These are phyloP conservation scores for Octopus sinensis DNA, from an alignment of 1,140 invertebrate species.

Conservation along the genomic window DNA sequence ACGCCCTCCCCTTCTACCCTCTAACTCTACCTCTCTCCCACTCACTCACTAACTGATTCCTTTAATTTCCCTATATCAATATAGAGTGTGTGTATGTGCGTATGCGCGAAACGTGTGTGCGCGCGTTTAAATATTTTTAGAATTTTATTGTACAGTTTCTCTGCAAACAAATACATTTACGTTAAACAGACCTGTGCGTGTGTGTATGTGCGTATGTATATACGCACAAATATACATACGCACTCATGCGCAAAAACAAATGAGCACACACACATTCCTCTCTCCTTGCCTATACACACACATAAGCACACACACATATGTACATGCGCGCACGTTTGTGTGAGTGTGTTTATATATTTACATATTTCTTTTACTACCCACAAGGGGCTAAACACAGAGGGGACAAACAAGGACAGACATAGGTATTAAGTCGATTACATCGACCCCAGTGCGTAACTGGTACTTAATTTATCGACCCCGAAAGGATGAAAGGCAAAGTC, in stretches of 20 bases:
- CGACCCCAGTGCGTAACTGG: no score
- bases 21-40: constrained; percentile 6
- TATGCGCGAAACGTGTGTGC: neutral
- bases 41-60: neutral
- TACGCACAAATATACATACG: neutral
- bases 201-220: constrained; percentile 9
- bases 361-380: no score
- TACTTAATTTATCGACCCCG: no score
- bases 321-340: neutral
- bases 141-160: no score
- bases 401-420: neutral
- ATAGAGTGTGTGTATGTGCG: neutral
- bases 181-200: neutral
- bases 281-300: neutral
- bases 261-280: neutral
- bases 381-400: no score
- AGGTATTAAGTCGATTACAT: neutral
- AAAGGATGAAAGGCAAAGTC: no score
- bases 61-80: neutral
- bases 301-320: neutral
- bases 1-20: neutral
- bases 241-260: neutral
- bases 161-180: no score
- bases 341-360: constrained; percentile 16
- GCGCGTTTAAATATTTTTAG: neutral